phyloP scores from a whole-genome alignment of 2,888 invertebrate genomes.

The Pasiphila rectangulata region DNA sequence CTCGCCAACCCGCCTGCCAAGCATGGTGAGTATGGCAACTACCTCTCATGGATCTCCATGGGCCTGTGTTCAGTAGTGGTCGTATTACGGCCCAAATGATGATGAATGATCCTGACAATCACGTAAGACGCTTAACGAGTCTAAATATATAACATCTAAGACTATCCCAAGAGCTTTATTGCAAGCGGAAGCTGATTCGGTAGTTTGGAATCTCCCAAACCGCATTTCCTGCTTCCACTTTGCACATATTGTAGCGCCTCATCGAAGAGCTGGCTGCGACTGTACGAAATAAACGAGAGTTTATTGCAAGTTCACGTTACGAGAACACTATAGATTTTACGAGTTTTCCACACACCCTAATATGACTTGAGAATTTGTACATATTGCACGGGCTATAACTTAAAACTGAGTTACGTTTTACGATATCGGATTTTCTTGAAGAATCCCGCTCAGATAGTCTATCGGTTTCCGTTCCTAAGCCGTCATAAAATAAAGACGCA shows the following conservation, averaged over 20 bases:
- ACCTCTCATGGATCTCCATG: too few species aligned
- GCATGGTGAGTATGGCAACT: too few species aligned
- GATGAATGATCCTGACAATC: too few species aligned
- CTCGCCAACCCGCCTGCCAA: too few species aligned
- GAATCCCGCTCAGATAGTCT: conserved; percentile 35
- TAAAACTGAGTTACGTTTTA: conserved; percentile 55
- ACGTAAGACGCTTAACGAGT: too few species aligned
- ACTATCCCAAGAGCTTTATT: neutral
- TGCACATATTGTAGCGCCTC: neutral
- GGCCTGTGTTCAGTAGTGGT: too few species aligned
- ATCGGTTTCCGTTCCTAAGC: conserved; percentile 34
- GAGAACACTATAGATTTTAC: conserved; percentile 53
- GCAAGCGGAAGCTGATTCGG: neutral
- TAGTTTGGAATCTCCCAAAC: neutral
- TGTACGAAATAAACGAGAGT: conserved; percentile 38
- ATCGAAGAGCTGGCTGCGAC: conserved; percentile 7
- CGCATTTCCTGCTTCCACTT: neutral
- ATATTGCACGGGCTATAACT: conserved; percentile 53
- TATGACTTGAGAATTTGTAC: conserved; percentile 59
- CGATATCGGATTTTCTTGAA: conserved; percentile 48
- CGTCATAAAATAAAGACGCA: conserved; percentile 40
- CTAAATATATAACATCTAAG: too few species aligned
- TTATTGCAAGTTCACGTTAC: conserved; percentile 53
- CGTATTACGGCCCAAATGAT: too few species aligned
- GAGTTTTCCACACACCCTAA: conserved; percentile 54